Evolutionary conservation across 2,797 vertebrate species (phyloP).

Genomic region (Mormyrus proboscirostris): DNA sequence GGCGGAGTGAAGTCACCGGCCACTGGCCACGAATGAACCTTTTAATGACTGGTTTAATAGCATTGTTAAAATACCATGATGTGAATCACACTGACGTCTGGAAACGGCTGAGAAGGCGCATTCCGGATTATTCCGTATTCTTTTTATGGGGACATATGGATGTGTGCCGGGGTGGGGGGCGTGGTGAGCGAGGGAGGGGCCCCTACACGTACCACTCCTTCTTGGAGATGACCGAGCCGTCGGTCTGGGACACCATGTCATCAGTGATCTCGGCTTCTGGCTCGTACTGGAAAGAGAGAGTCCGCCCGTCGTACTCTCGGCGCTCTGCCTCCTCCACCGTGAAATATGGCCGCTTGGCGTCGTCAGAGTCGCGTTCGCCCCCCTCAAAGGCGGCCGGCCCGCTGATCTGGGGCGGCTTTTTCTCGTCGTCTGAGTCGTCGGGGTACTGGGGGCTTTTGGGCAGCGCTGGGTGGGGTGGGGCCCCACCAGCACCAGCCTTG

Average conservation of each 20-base stretch:
- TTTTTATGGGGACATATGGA: conserved; percentile 51
- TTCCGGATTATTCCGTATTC: conserved; percentile 45
- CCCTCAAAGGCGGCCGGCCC: conserved; percentile 75
- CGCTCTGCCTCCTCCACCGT: conserved; percentile 90
- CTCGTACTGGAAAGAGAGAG: conserved; percentile 92
- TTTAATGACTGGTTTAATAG: conserved; percentile 43
- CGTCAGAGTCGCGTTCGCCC: conserved; percentile 76
- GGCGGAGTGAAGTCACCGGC: conserved; percentile 42
- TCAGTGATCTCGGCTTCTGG: conserved; percentile 87
- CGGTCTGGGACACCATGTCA: conserved; percentile 97
- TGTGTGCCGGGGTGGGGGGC: conserved; percentile 23
- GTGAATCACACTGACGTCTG: conserved; percentile 41
- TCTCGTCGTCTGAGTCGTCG: conserved; percentile 92
- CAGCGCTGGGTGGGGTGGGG: conserved; percentile 78
- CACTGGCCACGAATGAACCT: conserved; percentile 40
- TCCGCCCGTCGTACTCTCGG: conserved; percentile 82
- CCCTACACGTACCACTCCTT: conserved; percentile 99
- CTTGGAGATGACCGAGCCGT: conserved; percentile 99
- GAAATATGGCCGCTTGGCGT: conserved; percentile 95
- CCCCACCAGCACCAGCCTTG: conserved; percentile 76
- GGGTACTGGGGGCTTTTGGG: conserved; percentile 95
- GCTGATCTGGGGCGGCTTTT: conserved; percentile 80
- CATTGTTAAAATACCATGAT: conserved; percentile 37
- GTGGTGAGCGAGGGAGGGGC: conserved; percentile 34
- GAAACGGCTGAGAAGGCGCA: conserved; percentile 49